A percentile compares a stretch with the other conserved stretches of the same genome.
phyloP scores from a whole-genome alignment of 2,888 invertebrate species.

The Sisyra terminalis region DNA sequence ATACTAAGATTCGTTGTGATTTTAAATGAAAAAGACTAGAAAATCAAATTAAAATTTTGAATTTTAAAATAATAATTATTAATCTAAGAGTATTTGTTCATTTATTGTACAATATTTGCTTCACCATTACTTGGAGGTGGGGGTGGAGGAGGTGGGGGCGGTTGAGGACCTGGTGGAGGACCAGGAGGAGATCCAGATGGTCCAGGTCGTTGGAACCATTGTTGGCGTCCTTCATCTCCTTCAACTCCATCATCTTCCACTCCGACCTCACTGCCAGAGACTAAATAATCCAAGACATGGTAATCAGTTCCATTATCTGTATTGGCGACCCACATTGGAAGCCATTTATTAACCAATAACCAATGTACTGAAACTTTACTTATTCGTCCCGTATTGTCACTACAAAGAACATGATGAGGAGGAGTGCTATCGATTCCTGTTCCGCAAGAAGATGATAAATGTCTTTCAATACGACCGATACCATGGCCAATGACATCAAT shows the following conservation, averaged over 20 bases:
- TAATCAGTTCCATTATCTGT: slow-evolving; percentile 33
- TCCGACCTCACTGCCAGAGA: background rate
- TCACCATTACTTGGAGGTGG: background rate
- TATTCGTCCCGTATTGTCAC: slow-evolving; percentile 29
- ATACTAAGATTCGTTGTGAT: too few species aligned
- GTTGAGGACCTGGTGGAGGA: background rate
- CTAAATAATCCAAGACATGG: slow-evolving; percentile 29
- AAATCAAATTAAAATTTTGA: too few species aligned
- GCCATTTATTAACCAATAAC: slow-evolving; percentile 48
- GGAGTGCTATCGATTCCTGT: slow-evolving; percentile 30
- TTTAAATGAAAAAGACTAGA: too few species aligned
- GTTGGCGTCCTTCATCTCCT: slow-evolving; percentile 5
- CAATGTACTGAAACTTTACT: slow-evolving; percentile 46
- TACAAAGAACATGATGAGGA: slow-evolving; percentile 26
- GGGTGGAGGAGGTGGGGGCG: background rate
- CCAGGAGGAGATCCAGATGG: background rate
- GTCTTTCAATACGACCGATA: slow-evolving; percentile 38
- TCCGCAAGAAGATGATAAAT: slow-evolving; percentile 48
- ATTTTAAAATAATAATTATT: too few species aligned
- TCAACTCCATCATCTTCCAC: slow-evolving; percentile 5
- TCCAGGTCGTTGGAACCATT: background rate
- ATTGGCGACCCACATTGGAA: slow-evolving; percentile 41
- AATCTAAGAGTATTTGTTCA: too few species aligned
- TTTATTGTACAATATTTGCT: too few species aligned
- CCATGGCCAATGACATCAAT: slow-evolving; percentile 37